Evolutionary conservation across 2,888 invertebrate genomes (phyloP).

Genomic region (Idaea straminata): DNA sequence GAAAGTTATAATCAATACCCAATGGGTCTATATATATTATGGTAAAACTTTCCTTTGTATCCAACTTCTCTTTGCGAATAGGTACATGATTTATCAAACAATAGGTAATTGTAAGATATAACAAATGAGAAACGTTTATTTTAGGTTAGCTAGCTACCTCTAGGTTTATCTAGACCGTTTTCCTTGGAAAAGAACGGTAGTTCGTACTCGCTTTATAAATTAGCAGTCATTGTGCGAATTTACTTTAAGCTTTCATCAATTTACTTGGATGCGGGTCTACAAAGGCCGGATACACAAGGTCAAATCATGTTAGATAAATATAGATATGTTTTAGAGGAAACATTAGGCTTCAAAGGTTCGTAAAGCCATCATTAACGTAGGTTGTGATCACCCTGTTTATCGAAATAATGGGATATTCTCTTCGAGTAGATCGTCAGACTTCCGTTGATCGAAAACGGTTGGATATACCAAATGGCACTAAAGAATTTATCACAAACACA

Average conservation of each 20-base stretch:
- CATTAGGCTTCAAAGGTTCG: not conserved
- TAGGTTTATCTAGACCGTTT: not conserved
- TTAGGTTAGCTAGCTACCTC: not conserved
- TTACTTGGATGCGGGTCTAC: not conserved
- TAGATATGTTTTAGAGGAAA: not conserved
- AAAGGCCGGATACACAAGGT: not conserved
- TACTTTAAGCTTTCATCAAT: too few relatives aligned
- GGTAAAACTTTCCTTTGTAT: constrained; percentile 2
- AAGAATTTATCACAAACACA: not conserved
- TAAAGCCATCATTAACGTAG: not conserved
- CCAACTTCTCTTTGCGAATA: not conserved
- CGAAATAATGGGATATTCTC: not conserved
- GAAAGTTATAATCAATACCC: not conserved
- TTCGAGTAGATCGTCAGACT: not conserved
- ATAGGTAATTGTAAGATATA: constrained; percentile 1
- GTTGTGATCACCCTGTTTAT: constrained; percentile 1
- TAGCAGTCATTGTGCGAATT: not conserved
- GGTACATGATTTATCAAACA: not conserved
- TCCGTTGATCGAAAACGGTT: not conserved
- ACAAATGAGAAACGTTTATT: not conserved
- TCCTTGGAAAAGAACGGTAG: not conserved
- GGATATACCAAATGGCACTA: not conserved
- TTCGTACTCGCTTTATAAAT: not conserved
- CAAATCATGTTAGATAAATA: not conserved
- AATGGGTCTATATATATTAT: not conserved